phyloP scores from a whole-genome alignment of 2,888 invertebrate genomes.

The Cotesia congregata region DNA sequence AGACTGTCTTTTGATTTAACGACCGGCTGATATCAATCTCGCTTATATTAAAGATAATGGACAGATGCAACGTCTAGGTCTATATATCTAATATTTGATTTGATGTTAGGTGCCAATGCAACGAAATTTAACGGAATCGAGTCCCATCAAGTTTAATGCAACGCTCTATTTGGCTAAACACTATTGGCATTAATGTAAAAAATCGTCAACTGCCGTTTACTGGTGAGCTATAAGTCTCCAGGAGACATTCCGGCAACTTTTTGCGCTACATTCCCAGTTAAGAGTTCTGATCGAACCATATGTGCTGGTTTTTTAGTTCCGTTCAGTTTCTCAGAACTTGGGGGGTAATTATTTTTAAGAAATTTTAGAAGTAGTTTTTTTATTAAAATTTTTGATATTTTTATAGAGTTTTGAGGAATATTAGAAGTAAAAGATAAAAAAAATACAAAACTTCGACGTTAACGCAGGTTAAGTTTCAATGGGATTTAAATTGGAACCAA shows the following conservation, averaged over 20 bases:
- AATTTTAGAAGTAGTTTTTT: not conserved
- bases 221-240: conserved; percentile 19
- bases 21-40: conserved; percentile 27
- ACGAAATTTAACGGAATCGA: not conserved
- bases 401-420: too few species aligned
- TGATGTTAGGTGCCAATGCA: not conserved
- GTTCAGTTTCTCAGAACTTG: not conserved
- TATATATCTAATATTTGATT: too few species aligned
- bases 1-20: conserved; percentile 16
- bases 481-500: too few species aligned
- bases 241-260: conserved; percentile 25
- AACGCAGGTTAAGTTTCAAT: too few species aligned
- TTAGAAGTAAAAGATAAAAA: too few species aligned
- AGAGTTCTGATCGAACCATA: not conserved
- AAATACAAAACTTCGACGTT: too few species aligned
- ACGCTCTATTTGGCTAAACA: not conserved
- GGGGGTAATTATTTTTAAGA: not conserved
- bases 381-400: too few species aligned
- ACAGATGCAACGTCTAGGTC: too few species aligned
- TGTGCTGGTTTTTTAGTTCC: not conserved
- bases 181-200: not conserved
- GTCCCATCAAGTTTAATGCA: not conserved
- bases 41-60: too few species aligned
- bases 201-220: not conserved
- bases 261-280: conserved; percentile 2